Conservation (phyloP, 2,113 vertebrate genomes). For the Mormyrus lacerda region DNA sequence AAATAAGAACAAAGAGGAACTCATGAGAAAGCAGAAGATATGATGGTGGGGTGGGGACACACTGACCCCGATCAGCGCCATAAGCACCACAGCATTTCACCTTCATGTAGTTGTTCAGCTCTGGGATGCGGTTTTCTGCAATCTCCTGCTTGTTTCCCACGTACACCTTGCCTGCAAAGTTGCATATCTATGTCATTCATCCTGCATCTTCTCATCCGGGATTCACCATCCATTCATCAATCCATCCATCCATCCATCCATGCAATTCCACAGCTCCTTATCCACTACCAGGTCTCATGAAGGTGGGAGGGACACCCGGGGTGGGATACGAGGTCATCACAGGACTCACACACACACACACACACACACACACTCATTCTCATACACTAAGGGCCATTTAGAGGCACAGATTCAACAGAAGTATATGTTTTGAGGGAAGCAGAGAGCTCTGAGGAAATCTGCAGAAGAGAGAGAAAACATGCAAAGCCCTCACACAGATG, state of each 20-base stretch:
- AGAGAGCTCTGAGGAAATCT: neutral
- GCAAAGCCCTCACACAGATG: neutral
- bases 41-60: neutral
- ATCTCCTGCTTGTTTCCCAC: slow-evolving; percentile 86
- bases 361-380: neutral
- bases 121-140: slow-evolving; percentile 78
- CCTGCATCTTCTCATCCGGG: neutral
- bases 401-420: neutral
- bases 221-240: neutral
- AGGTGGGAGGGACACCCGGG: neutral
- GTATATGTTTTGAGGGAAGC: neutral
- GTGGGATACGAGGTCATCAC: neutral
- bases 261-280: neutral
- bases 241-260: neutral
- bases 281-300: neutral
- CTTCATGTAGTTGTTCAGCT: slow-evolving; percentile 89
- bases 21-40: neutral
- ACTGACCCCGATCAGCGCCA: neutral
- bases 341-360: neutral
- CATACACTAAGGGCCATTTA: neutral
- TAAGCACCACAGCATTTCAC: slow-evolving; percentile 48
- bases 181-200: slow-evolving; percentile 14
- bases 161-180: slow-evolving; percentile 76
- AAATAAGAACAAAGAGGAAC: slow-evolving; percentile 11
- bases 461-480: neutral